Base-by-base conservation (phyloP, 2,113 vertebrate genomes). In the Corythornis madagascariensis region DNA sequence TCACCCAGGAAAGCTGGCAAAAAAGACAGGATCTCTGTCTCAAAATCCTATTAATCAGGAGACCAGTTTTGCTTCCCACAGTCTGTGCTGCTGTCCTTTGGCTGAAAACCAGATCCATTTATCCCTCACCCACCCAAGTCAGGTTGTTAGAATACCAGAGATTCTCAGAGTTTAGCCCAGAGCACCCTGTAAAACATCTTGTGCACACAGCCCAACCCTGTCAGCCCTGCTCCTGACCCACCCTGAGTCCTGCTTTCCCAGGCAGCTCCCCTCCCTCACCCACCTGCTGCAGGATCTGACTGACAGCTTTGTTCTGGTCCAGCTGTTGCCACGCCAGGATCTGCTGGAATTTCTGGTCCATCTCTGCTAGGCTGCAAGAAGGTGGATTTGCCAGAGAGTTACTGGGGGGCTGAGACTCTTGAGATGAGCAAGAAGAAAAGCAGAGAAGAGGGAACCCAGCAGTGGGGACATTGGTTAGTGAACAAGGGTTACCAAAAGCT, bases 231-330 rank as follows among this genome's bases (percentile, higher is more conserved):
- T 73, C 28, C 84, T 33, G 52, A 9, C 4, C 29, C 66, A 5
- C 43, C 29, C 52, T 33, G 2, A 1, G 52, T 15, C 48, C 87
- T 42, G 40, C 66, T 18, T 35, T 13, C 63, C 0, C 10, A 9
- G 15, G n/a, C 72, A 87, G 20, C 67, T 65, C 35, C 61, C n/a
- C 35, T n/a, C 70, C 83, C 65, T 45, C 21, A 13, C 96, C 92
- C 96, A 99, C 99, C 99, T 99, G 98, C 95, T 99, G 98, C 78
- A 99, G 94, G 95, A 99, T 99, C 73, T 99, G 98, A 83, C 97
- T 96, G 45, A 99, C 97, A 78, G 98, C 99, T 97, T 98, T 99
- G 94, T 95, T 98, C 96, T 99, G 99, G 92, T 99, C 99, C 96
- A 99, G 97, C 94, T 99, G 98, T 86, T 99, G 99, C 94, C 99